phyloP scores from a whole-genome alignment of 2,888 invertebrate genomes.

The Drosophila neutralis region DNA sequence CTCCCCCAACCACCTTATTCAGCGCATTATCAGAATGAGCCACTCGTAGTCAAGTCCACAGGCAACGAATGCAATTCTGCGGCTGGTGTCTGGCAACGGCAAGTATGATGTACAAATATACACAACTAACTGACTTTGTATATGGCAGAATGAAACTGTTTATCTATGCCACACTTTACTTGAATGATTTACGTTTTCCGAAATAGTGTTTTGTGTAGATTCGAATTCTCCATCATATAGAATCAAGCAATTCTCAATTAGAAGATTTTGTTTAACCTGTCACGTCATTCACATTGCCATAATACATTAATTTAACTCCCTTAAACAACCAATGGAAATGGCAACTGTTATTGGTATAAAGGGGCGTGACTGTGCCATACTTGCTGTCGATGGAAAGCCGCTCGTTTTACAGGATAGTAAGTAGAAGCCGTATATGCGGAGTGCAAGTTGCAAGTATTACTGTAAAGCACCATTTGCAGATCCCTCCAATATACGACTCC shows the following conservation, averaged over 20 bases:
- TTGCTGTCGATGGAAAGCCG: slow-evolving; percentile 94
- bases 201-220: neutral
- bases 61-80: slow-evolving; percentile 16
- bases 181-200: neutral
- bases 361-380: slow-evolving; percentile 93
- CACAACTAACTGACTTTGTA: neutral
- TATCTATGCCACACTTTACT: neutral
- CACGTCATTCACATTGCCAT: neutral
- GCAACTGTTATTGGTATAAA: slow-evolving; percentile 95
- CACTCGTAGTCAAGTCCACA: slow-evolving; percentile 10
- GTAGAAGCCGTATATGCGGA: neutral
- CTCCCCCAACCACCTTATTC: neutral
- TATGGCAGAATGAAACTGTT: neutral
- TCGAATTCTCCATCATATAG: neutral
- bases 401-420: slow-evolving; percentile 90
- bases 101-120: slow-evolving; percentile 10
- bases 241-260: neutral
- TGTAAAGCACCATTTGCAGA: slow-evolving; percentile 86
- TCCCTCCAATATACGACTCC: slow-evolving; percentile 94
- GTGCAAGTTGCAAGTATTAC: neutral
- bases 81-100: slow-evolving; percentile 3
- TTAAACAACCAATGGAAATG: slow-evolving; percentile 84
- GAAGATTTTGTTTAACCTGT: neutral
- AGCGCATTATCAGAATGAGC: slow-evolving; percentile 5
- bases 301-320: neutral